Percentiles rank a stretch among this genome's conserved stretches.
phyloP scores from a whole-genome alignment of 2,797 vertebrate genomes.

The Naso thynnoides region DNA sequence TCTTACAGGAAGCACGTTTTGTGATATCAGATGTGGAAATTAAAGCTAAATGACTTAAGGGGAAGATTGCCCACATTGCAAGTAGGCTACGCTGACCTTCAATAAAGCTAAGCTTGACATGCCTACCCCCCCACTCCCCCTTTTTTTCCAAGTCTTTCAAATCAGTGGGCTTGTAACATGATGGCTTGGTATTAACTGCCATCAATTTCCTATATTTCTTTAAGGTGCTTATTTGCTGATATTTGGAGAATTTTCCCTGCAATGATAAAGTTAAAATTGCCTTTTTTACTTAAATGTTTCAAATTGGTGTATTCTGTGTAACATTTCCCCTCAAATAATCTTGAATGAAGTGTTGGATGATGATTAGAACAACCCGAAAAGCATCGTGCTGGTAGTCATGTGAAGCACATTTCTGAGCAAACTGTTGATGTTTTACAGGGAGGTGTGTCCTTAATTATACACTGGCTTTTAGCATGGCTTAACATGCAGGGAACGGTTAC shows the following conservation, averaged over 20 bases:
- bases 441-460: constrained; percentile 46
- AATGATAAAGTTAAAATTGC: background rate
- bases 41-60: constrained; percentile 90
- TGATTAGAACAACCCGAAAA: background rate
- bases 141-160: constrained; percentile 71
- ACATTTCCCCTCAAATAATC: background rate
- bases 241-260: constrained; percentile 15
- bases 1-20: constrained; percentile 86
- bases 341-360: background rate
- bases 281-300: background rate
- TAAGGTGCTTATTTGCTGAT: constrained; percentile 20
- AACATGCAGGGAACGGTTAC: constrained; percentile 13
- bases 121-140: constrained; percentile 58
- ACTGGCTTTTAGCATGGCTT: constrained; percentile 15
- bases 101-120: constrained; percentile 85
- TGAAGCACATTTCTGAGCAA: constrained; percentile 39
- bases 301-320: constrained; percentile 9
- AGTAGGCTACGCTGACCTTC: constrained; percentile 89
- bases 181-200: constrained; percentile 62
- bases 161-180: constrained; percentile 67
- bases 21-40: constrained; percentile 90
- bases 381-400: constrained; percentile 16
- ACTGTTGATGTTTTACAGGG: constrained; percentile 28
- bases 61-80: constrained; percentile 85
- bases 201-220: constrained; percentile 49